A percentile compares a stretch with the other conserved stretches of the same genome.
Evolutionary conservation across 2,113 vertebrate species (phyloP).

Genomic region (Antechinus stuartii): DNA sequence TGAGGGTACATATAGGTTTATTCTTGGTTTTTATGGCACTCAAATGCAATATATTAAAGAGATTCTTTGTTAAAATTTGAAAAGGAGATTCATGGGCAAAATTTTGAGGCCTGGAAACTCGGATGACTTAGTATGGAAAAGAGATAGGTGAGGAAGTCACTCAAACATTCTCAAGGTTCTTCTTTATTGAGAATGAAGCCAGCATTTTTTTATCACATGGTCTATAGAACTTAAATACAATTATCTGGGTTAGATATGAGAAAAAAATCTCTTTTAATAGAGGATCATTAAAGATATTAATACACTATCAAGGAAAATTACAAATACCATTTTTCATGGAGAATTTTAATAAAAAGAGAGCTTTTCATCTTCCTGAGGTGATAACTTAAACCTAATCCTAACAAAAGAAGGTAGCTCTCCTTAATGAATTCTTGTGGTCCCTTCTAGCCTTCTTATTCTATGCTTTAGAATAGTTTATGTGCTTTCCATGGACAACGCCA

Average conservation of each 20-base stretch:
- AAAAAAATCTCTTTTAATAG: background rate
- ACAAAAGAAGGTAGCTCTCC: background rate
- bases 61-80: background rate
- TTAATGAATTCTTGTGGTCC: slow-evolving; percentile 10
- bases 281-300: background rate
- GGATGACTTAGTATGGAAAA: background rate
- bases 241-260: background rate
- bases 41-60: background rate
- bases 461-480: slow-evolving; percentile 15
- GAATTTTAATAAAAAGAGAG: background rate
- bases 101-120: background rate
- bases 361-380: background rate
- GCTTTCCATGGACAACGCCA: slow-evolving; percentile 30
- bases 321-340: background rate
- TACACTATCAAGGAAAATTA: background rate
- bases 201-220: background rate
- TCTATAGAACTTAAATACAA: background rate
- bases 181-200: background rate
- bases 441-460: background rate
- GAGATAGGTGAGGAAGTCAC: background rate
- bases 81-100: background rate
- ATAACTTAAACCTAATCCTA: background rate
- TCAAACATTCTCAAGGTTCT: no score
- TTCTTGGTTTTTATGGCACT: background rate
- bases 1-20: background rate